A percentile compares a stretch with the other conserved stretches of the same genome.
Conservation (phyloP, 2,888 invertebrate genomes). For the Tholera decimalis region DNA sequence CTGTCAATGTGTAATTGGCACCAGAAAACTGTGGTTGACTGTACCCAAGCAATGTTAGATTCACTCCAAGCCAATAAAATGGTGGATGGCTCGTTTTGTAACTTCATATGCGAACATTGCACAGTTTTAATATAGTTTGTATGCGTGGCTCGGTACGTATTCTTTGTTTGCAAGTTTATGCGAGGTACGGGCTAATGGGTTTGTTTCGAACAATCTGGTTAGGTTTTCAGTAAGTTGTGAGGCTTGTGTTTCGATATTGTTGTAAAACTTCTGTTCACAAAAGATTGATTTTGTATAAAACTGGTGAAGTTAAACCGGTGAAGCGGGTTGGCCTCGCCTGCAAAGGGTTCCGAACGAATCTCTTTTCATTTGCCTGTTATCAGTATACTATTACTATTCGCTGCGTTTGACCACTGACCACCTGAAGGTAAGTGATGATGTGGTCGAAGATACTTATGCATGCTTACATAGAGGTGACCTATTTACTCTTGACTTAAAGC, state of each 20-base stretch:
- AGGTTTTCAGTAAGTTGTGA: background rate
- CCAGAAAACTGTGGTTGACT: background rate
- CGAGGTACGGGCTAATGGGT: background rate
- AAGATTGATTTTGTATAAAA: too few species aligned
- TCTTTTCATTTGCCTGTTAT: too few species aligned
- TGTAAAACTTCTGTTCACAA: background rate
- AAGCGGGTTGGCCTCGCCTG: too few species aligned
- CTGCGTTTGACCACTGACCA: too few species aligned
- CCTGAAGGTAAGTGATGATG: too few species aligned
- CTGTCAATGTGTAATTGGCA: background rate
- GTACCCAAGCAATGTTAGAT: conserved; percentile 49
- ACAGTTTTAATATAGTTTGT: conserved; percentile 35
- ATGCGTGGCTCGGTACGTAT: conserved; percentile 14
- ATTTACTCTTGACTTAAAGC: too few species aligned
- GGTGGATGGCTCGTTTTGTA: conserved; percentile 42
- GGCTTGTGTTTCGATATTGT: background rate
- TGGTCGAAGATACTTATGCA: too few species aligned
- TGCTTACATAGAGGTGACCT: too few species aligned
- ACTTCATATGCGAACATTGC: conserved; percentile 33
- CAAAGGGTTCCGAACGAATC: too few species aligned
- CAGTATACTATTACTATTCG: too few species aligned
- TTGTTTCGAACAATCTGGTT: background rate
- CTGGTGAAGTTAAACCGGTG: background rate
- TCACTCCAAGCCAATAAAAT: conserved; percentile 60
- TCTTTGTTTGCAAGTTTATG: conserved; percentile 28